A percentile compares a stretch with the other conserved stretches of the same genome.
Conservation (phyloP, 2,113 vertebrate genomes). For the Mus spicilegus region DNA sequence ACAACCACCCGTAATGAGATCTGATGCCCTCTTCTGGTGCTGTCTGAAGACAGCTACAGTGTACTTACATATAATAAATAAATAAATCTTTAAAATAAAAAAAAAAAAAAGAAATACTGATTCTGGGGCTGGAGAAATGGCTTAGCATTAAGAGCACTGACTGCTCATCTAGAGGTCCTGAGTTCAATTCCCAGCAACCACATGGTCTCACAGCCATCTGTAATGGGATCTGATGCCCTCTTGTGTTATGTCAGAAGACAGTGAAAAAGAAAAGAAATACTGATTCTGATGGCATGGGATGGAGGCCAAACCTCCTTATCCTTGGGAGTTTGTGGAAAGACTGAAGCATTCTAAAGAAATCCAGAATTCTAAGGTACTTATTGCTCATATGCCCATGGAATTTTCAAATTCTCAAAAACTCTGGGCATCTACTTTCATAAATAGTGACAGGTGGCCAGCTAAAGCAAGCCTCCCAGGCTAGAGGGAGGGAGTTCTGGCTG, state of each 20-base stretch:
- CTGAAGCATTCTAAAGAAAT: not conserved
- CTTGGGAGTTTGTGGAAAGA: not conserved
- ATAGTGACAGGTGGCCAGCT: not conserved
- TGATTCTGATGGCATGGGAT: accelerated
- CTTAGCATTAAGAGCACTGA: too few relatives aligned
- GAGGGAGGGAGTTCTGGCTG: not conserved
- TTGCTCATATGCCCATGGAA: not conserved
- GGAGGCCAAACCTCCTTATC: accelerated
- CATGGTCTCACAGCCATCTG: too few relatives aligned
- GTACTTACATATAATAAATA: too few relatives aligned
- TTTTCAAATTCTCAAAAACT: not conserved
- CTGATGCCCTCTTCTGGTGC: too few relatives aligned
- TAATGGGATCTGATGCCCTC: too few relatives aligned
- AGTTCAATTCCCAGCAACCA: too few relatives aligned
- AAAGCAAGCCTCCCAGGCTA: not conserved
- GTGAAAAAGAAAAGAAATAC: not conserved
- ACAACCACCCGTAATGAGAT: too few relatives aligned
- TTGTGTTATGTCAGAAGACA: too few relatives aligned
- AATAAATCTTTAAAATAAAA: too few relatives aligned
- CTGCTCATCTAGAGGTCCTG: too few relatives aligned
- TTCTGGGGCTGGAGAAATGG: too few relatives aligned
- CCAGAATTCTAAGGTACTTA: not conserved
- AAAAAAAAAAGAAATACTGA: accelerated
- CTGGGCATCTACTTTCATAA: not conserved
- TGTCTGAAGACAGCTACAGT: too few relatives aligned